Conservation (phyloP, 92 coral and sea anemone genomes). For the Epizoanthus illoricatus region DNA sequence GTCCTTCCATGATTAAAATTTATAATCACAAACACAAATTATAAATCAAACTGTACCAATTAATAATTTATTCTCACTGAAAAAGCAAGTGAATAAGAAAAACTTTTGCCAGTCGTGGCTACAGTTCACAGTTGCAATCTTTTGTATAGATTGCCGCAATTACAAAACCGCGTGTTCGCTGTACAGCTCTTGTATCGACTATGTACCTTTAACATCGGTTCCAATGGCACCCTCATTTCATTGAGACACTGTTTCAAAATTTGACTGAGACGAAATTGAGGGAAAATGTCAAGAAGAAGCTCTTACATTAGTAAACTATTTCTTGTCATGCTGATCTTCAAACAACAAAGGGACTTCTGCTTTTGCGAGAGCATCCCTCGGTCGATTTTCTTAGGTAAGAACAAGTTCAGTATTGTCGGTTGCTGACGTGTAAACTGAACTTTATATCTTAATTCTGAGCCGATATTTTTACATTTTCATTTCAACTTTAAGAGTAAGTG, state of each 20-base stretch:
- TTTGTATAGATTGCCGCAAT: not conserved
- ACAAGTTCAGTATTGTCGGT: not conserved
- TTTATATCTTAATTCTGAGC: no score
- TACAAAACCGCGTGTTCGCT: not conserved
- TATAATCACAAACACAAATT: not conserved
- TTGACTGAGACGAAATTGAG: no score
- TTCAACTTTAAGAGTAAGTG: no score
- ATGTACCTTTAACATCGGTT: not conserved
- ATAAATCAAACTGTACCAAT: constrained; percentile 9
- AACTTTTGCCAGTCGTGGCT: not conserved
- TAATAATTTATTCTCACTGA: not conserved
- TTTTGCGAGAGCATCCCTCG: not conserved
- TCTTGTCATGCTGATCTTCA: not conserved
- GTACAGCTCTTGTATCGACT: no score
- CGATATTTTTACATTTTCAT: no score
- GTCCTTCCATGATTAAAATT: no score
- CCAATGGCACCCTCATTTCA: not conserved
- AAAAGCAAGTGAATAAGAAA: not conserved
- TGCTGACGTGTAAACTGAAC: no score
- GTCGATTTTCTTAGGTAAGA: constrained; percentile 3
- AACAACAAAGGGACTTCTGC: not conserved
- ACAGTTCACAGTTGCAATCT: not conserved
- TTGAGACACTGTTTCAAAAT: no score
- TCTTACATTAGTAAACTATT: not conserved
- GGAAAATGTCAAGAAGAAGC: not conserved